Evolutionary conservation across 2,797 vertebrate species (phyloP).

Genomic region (Coreius guichenoti): DNA sequence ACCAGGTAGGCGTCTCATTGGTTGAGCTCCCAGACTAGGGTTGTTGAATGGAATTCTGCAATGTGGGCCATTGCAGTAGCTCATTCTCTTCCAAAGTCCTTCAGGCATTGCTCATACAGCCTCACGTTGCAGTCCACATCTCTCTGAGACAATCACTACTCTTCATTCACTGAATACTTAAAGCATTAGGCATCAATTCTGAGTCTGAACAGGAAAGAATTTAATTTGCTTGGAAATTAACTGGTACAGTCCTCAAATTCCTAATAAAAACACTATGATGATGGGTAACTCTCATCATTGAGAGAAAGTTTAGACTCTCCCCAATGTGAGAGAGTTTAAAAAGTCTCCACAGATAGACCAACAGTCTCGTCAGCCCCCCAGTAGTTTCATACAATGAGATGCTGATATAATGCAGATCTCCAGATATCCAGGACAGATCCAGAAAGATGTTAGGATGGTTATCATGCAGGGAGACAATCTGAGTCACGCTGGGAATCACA

Average conservation of each 20-base stretch:
- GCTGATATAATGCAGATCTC: constrained; percentile 57
- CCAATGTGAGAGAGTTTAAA: constrained; percentile 46
- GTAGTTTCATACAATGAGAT: constrained; percentile 58
- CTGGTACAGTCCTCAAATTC: neutral
- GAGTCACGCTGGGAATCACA: constrained; percentile 66
- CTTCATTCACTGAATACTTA: neutral
- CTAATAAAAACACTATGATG: neutral
- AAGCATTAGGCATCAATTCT: neutral
- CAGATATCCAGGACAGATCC: constrained; percentile 61
- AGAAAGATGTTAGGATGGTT: neutral
- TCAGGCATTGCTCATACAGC: neutral
- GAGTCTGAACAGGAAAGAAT: neutral
- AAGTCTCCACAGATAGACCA: constrained; percentile 66
- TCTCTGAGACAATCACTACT: constrained; percentile 4
- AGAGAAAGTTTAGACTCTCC: constrained; percentile 28
- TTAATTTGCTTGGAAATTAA: neutral
- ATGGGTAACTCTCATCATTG: neutral
- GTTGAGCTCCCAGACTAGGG: constrained; percentile 20
- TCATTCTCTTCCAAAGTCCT: neutral
- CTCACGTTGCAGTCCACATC: neutral
- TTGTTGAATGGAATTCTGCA: constrained; percentile 6
- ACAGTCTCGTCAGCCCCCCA: constrained; percentile 60
- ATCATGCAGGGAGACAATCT: constrained; percentile 58
- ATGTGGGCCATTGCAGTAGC: constrained; percentile 7
- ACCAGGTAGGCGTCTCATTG: constrained; percentile 72